Percentiles rank a stretch among this genome's conserved stretches.
Conservation (phyloP, 1,140 invertebrate genomes). For the Lanistes nyassanus region DNA sequence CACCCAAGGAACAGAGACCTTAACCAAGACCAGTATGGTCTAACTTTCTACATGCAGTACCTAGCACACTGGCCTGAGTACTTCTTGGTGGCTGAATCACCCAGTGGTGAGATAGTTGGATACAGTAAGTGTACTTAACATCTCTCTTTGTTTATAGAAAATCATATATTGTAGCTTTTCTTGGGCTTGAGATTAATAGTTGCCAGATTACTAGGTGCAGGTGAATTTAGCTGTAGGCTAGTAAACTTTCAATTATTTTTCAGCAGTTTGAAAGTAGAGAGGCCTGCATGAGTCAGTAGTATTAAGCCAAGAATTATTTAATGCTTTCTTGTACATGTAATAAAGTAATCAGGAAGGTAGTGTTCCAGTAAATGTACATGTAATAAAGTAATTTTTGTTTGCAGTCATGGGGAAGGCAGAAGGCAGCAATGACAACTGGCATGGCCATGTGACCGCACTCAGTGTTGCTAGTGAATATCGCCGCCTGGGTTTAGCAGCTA, state of each 20-base stretch:
- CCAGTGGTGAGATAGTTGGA: constrained; percentile 95
- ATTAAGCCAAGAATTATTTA: no score
- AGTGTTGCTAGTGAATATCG: constrained; percentile 96
- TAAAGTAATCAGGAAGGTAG: no score
- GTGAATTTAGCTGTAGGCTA: no score
- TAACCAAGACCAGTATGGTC: constrained; percentile 79
- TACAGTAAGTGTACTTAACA: constrained; percentile 83
- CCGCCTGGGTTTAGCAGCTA: constrained; percentile 88
- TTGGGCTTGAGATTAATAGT: no score
- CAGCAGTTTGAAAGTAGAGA: no score
- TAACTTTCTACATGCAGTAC: constrained; percentile 98
- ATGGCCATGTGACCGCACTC: constrained; percentile 98
- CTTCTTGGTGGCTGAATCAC: constrained; percentile 95
- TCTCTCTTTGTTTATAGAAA: constrained; percentile 34
- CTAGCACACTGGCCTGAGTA: constrained; percentile 99
- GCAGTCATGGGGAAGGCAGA: constrained; percentile 99
- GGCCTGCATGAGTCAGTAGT: no score
- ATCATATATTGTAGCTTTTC: neutral
- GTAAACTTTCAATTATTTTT: no score
- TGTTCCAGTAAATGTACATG: no score
- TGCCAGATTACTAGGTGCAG: no score
- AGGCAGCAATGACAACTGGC: constrained; percentile 94
- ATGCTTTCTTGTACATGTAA: no score
- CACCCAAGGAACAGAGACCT: constrained; percentile 14
- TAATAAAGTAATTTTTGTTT: constrained; percentile 36